A percentile compares a stretch with the other conserved stretches of the same genome.
phyloP scores from a whole-genome alignment of 2,888 invertebrate genomes.

The Campoletis raptor region DNA sequence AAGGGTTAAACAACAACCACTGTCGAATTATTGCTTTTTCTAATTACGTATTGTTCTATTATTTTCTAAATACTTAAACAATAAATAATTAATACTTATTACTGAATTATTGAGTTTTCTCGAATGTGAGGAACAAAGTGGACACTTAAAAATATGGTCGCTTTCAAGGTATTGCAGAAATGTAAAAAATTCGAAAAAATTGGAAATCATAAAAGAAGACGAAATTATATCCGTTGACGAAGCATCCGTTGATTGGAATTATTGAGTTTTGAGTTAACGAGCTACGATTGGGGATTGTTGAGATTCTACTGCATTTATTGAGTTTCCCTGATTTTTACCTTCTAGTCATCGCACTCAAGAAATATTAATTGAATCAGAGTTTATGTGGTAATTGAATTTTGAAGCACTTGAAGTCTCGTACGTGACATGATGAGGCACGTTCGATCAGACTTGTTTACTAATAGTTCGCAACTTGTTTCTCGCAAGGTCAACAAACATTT shows the following conservation, averaged over 20 bases:
- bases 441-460: background rate
- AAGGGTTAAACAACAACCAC: too few relatives aligned
- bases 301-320: background rate
- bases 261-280: background rate
- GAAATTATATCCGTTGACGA: too few relatives aligned
- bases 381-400: background rate
- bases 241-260: background rate
- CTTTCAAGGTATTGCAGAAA: too few relatives aligned
- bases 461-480: background rate
- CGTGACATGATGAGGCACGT: background rate
- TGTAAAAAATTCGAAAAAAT: too few relatives aligned
- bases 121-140: too few relatives aligned
- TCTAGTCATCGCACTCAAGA: background rate
- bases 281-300: background rate
- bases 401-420: background rate
- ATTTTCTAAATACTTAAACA: too few relatives aligned
- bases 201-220: too few relatives aligned
- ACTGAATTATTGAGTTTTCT: too few relatives aligned
- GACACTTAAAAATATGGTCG: too few relatives aligned
- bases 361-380: background rate
- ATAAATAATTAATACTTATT: too few relatives aligned
- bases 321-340: background rate
- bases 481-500: background rate
- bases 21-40: too few relatives aligned
- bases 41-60: too few relatives aligned